phyloP scores from a whole-genome alignment of 2,113 vertebrate genomes.

The Ursus arctos region DNA sequence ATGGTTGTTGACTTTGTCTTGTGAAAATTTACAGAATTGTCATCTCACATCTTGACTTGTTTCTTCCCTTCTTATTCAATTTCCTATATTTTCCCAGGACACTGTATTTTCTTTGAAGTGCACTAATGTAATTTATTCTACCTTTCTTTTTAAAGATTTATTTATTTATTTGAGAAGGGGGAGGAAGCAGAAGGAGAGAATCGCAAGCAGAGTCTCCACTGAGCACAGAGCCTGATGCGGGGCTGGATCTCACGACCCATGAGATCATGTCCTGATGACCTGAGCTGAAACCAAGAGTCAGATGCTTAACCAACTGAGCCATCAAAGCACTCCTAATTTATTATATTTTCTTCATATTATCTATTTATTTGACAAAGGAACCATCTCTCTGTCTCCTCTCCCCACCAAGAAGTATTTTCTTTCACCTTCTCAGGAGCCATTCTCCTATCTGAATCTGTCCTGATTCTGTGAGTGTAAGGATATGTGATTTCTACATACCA shows the following conservation, averaged over 20 bases:
- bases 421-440: background rate
- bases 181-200: background rate
- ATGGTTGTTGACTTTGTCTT: background rate
- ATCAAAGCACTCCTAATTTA: background rate
- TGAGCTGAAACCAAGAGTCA: background rate
- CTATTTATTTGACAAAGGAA: conserved; percentile 31
- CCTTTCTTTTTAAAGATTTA: background rate
- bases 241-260: background rate
- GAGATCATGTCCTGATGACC: background rate
- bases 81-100: background rate
- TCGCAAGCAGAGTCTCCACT: background rate
- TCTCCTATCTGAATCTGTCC: background rate
- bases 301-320: background rate
- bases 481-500: background rate
- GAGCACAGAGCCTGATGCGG: background rate
- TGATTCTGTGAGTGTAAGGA: background rate
- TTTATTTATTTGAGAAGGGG: background rate
- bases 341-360: background rate
- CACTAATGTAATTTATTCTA: background rate
- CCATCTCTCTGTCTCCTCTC: background rate
- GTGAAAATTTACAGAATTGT: conserved; percentile 40
- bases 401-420: background rate
- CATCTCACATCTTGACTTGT: background rate
- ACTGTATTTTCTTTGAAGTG: conserved; percentile 5
- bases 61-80: background rate